phyloP scores from a whole-genome alignment of 1,140 invertebrate species.

The Hypothenemus hampei region DNA sequence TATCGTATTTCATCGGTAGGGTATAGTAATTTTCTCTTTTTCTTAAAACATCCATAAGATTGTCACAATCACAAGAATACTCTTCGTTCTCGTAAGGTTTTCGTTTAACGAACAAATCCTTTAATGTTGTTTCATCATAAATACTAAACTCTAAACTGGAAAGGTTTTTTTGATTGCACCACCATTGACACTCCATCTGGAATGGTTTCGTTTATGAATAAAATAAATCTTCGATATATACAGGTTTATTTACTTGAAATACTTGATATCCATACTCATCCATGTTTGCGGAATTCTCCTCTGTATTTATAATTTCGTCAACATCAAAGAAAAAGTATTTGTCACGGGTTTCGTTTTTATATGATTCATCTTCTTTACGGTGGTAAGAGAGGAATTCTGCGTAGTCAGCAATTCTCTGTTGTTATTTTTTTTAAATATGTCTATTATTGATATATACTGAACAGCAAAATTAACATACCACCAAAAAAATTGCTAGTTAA shows the following conservation, averaged over 20 bases:
- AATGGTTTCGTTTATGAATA: no score
- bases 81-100: constrained; percentile 20
- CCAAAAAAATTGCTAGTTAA: no score
- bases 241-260: constrained; percentile 15
- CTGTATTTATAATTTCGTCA: constrained; percentile 30
- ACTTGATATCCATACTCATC: constrained; percentile 28
- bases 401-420: constrained; percentile 38
- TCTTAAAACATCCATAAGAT: constrained; percentile 19
- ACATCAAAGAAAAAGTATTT: constrained; percentile 33
- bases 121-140: constrained; percentile 16
- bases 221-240: neutral
- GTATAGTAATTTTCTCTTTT: constrained; percentile 25
- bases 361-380: constrained; percentile 29
- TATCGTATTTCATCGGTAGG: constrained; percentile 34
- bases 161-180: constrained; percentile 31
- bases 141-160: constrained; percentile 21
- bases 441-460: no score
- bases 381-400: constrained; percentile 39
- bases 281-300: constrained; percentile 21
- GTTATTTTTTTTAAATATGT: neutral
- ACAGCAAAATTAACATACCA: no score
- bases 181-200: constrained; percentile 37
- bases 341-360: constrained; percentile 12
- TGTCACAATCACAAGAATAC: constrained; percentile 30
- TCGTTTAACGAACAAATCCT: constrained; percentile 22